Percentiles rank a stretch among this genome's conserved stretches.
phyloP scores from a whole-genome alignment of 1,140 invertebrate genomes.

The honey bee (Apis mellifera) region Amel_HAv3.1 CM009931.2:24028501-24029000 shows the following conservation, averaged over 20 bases:
- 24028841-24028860: too few relatives aligned
- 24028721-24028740: conserved; percentile 66
- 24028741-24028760: conserved; percentile 67
- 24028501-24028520: conserved; percentile 95
- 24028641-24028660: conserved; percentile 45
- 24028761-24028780: conserved; percentile 37
- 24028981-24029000: too few relatives aligned
- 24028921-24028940: too few relatives aligned
- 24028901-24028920: too few relatives aligned
- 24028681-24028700: conserved; percentile 42
- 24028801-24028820: conserved; percentile 63
- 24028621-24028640: conserved; percentile 68
- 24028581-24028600: conserved; percentile 79
- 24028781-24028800: conserved; percentile 57
- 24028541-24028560: conserved; percentile 83
- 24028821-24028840: conserved; percentile 45
- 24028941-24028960: too few relatives aligned
- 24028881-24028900: too few relatives aligned
- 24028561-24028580: conserved; percentile 86
- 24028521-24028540: conserved; percentile 95
- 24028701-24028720: conserved; percentile 45
- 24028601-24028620: conserved; percentile 78
- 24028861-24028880: too few relatives aligned
- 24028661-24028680: conserved; percentile 39
- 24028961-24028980: background rate